Evolutionary conservation across 2,888 invertebrate genomes (phyloP), one percentile per base, ranked within the genome.

Genomic region (Chironomus tentans): DNA sequence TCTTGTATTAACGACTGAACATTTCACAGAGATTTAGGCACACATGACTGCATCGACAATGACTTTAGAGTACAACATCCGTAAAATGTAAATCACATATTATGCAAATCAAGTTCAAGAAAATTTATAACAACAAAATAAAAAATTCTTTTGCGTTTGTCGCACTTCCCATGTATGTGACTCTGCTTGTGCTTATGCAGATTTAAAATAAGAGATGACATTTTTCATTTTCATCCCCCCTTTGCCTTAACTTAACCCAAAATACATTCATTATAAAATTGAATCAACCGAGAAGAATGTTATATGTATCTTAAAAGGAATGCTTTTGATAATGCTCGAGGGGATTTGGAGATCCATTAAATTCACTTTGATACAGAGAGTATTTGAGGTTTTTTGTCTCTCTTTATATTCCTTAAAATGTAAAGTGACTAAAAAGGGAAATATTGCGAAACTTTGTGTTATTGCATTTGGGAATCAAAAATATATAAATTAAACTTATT

Each of bases 51-150:
- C 68, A 74, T 72, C 38, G 62, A 72, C 74, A 68, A 74, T 74
- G 74, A 65, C 22, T 15, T 15, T 18, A 15, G n/a, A n/a, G 72
- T 10, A 38, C 38, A 62, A 74, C 38, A 74, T 68, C 65, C 47
- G 74, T 74, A 74, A 22, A 22, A 68, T 62, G 65, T 74, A 68
- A 74, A 74, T 74, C 68, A 68, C 47, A 74, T 47, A 74, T 74
- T 74, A 74, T 74, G 74, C 62, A 74, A 74, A 74, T 74, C 74
- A 47, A 74, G 74, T 74, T 74, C 15, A 56, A 46, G 68, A 74
- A 74, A 74, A 68, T 48, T 4, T 28, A 48, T 74, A 38, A 38
- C 28, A 28, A 6, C 38, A 38, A 38, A 38, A 38, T 38, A 10
- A 10, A 28, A 38, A 38, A 38, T 68, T 38, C 68, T 48, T n/a